Conservation (phyloP, 2,797 vertebrate species). For the Dendrocincla fuliginosa region DNA sequence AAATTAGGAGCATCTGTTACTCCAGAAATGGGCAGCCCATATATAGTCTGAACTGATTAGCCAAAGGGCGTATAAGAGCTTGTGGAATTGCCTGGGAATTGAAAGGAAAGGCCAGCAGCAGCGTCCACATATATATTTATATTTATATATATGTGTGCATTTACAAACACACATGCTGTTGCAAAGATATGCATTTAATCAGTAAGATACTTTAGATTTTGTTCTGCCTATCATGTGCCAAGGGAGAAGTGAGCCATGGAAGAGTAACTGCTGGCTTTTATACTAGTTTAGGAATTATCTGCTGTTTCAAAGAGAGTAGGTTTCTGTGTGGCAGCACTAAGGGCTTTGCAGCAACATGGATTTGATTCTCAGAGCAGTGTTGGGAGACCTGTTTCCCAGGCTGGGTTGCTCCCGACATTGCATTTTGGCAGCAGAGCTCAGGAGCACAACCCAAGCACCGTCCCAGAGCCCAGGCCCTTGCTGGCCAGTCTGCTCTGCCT, state of each 20-base stretch:
- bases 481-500: background rate
- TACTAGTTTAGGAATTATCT: background rate
- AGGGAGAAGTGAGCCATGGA: background rate
- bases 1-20: conserved; percentile 50
- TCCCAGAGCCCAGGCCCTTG: background rate
- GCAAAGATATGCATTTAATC: background rate
- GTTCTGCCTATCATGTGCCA: background rate
- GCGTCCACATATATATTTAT: fast-evolving
- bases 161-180: background rate
- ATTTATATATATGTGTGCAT: background rate
- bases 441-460: background rate
- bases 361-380: background rate
- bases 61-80: background rate
- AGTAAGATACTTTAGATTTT: background rate
- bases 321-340: background rate
- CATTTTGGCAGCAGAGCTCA: background rate
- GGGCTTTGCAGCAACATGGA: background rate
- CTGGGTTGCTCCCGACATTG: background rate
- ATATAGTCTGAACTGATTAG: background rate
- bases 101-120: background rate
- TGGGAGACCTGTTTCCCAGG: background rate
- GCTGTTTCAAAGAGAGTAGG: background rate
- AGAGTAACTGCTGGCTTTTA: background rate
- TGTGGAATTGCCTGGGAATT: background rate
- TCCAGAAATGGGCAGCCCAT: conserved; percentile 11